Evolutionary conservation across 1,140 invertebrate species (phyloP).

Genomic region (Cyrtorhinus lividipennis): DNA sequence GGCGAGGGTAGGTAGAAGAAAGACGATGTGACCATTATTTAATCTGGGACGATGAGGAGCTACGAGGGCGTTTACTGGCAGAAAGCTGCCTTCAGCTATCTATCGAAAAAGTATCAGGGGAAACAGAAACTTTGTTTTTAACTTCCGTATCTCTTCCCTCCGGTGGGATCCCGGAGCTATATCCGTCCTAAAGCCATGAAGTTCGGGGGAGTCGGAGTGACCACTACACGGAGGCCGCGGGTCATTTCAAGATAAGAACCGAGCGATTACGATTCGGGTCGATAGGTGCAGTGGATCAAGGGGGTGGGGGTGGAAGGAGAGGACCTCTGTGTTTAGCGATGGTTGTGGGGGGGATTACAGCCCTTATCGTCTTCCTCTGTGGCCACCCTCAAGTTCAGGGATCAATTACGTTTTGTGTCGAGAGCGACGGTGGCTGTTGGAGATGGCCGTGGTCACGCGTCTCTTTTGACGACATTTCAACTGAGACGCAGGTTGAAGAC

Average conservation of each 20-base stretch:
- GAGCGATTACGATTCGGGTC: neutral
- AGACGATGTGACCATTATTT: too few relatives aligned
- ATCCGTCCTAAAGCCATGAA: neutral
- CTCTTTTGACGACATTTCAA: neutral
- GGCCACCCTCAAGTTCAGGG: neutral
- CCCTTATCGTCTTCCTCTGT: neutral
- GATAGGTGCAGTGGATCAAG: neutral
- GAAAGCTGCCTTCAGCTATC: too few relatives aligned
- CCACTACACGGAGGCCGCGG: neutral
- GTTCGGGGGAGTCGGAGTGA: neutral
- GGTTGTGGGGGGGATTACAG: neutral
- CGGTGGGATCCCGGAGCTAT: neutral
- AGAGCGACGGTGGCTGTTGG: neutral
- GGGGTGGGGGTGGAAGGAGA: too few relatives aligned
- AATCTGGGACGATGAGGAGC: too few relatives aligned
- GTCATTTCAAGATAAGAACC: constrained; percentile 6
- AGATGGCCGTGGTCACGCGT: neutral
- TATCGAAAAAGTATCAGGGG: neutral
- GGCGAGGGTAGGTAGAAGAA: too few relatives aligned
- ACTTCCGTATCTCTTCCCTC: neutral
- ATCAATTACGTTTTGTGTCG: neutral
- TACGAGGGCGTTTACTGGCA: too few relatives aligned
- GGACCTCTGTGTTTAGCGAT: too few relatives aligned
- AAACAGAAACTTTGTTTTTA: constrained; percentile 4
- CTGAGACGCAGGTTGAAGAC: too few relatives aligned